These are phyloP conservation scores for Hemicrepidius hirtus DNA, from an alignment of 2,888 invertebrate genomes.

Conservation along the genomic window DNA sequence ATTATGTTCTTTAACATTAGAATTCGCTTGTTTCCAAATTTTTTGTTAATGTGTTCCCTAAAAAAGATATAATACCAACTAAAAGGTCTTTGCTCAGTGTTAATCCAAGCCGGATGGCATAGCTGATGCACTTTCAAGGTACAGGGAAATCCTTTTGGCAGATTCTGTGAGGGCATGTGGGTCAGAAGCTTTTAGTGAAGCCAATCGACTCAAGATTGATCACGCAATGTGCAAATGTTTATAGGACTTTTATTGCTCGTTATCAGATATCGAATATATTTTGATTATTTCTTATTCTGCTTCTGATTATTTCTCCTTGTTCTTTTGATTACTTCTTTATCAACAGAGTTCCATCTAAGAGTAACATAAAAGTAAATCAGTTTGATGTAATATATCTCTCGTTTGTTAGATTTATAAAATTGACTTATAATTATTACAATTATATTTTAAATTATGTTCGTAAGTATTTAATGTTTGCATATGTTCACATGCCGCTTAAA, in stretches of 20 bases:
- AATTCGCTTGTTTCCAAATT: not conserved
- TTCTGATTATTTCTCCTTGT: conserved; percentile 11
- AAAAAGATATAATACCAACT: conserved; percentile 1
- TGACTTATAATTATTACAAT: too few relatives aligned
- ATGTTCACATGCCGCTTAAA: too few relatives aligned
- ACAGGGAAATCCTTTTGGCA: conserved; percentile 48
- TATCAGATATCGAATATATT: conserved; percentile 34
- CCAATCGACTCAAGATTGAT: conserved; percentile 54
- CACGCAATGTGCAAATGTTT: conserved; percentile 53
- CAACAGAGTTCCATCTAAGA: too few relatives aligned
- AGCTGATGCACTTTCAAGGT: conserved; percentile 45
- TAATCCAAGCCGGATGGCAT: conserved; percentile 41
- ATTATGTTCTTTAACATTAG: too few relatives aligned
- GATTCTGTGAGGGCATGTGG: conserved; percentile 44
- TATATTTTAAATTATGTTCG: too few relatives aligned
- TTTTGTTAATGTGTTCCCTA: not conserved
- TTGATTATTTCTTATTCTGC: conserved; percentile 28
- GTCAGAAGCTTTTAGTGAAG: conserved; percentile 47
- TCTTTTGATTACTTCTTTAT: too few relatives aligned
- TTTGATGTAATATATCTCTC: too few relatives aligned
- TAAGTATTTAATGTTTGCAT: too few relatives aligned
- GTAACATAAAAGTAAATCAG: too few relatives aligned
- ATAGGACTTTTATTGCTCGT: conserved; percentile 34
- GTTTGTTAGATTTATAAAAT: too few relatives aligned
- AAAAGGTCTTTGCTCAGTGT: conserved; percentile 36